Conservation (phyloP, 64 coral and sea anemone genomes). For the Hydrozoanthus tunicans region DNA sequence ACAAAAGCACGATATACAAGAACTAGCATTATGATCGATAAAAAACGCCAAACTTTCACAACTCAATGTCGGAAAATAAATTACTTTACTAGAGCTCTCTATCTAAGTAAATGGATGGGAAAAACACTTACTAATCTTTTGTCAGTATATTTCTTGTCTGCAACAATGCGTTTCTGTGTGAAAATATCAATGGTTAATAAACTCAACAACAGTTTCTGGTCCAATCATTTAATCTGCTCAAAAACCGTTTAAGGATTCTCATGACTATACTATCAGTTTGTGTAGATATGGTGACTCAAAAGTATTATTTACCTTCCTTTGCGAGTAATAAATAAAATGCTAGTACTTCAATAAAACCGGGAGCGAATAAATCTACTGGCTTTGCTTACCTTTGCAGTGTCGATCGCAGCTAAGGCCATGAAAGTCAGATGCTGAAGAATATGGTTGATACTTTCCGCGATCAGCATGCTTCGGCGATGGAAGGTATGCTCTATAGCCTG, state of each 20-base stretch:
- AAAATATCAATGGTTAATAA: not conserved
- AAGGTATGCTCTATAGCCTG: constrained; percentile 97
- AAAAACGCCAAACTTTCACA: too few relatives aligned
- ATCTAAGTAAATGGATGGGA: not conserved
- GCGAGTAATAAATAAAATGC: not conserved
- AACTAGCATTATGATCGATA: not conserved
- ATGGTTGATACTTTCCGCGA: constrained; percentile 95
- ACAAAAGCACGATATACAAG: not conserved
- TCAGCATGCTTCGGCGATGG: constrained; percentile 96
- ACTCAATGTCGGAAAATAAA: not conserved
- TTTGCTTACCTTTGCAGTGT: constrained; percentile 81
- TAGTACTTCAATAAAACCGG: not conserved
- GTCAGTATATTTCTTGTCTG: constrained; percentile 98
- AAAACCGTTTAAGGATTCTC: not conserved
- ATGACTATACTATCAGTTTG: too few relatives aligned
- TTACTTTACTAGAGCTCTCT: too few relatives aligned
- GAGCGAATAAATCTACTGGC: too few relatives aligned
- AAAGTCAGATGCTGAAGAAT: constrained; percentile 96
- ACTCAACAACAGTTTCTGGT: not conserved
- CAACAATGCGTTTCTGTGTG: constrained; percentile 85
- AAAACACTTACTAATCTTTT: constrained; percentile 82
- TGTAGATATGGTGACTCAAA: too few relatives aligned
- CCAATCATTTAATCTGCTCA: not conserved
- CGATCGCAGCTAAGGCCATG: constrained; percentile 79
- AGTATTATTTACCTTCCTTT: not conserved